Conservation (phyloP, 1,140 invertebrate genomes). For the Andricus grossulariae region DNA sequence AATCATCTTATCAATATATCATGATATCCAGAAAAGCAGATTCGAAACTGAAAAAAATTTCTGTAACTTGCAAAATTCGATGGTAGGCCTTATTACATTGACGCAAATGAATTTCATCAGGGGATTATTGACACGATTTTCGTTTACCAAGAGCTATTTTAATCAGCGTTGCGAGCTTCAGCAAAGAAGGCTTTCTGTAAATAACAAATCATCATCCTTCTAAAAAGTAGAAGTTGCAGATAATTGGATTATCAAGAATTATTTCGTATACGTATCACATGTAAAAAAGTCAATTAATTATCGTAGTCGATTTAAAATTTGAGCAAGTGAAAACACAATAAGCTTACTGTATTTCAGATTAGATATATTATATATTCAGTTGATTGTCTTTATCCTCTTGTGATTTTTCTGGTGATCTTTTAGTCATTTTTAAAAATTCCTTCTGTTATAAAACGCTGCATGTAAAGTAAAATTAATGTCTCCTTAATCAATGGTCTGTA, state of each 20-base stretch:
- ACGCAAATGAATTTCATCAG: slow-evolving; percentile 4
- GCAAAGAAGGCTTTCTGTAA: slow-evolving; percentile 3
- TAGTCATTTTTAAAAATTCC: too few species aligned
- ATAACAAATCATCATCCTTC: neutral
- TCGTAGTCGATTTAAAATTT: too few species aligned
- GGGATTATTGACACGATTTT: neutral
- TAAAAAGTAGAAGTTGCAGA: neutral
- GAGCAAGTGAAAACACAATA: too few species aligned
- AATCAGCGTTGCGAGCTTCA: neutral
- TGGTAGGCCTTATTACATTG: neutral
- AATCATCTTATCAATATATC: too few species aligned
- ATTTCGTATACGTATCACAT: too few species aligned
- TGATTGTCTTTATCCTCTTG: too few species aligned
- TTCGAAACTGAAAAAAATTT: neutral
- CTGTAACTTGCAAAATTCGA: neutral
- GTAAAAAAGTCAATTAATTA: too few species aligned
- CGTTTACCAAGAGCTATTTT: slow-evolving; percentile 14
- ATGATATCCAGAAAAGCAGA: too few species aligned
- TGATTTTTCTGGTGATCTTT: too few species aligned
- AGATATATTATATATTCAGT: too few species aligned
- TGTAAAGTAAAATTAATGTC: neutral
- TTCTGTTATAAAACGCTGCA: neutral
- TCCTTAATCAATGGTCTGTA: neutral
- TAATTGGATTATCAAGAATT: too few species aligned
- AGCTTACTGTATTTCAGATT: too few species aligned